Percentiles rank a stretch among this genome's conserved stretches.
These are phyloP conservation scores for Phalacrocorax brasilianus DNA, from an alignment of 2,113 vertebrate genomes.

Conservation along the genomic window DNA sequence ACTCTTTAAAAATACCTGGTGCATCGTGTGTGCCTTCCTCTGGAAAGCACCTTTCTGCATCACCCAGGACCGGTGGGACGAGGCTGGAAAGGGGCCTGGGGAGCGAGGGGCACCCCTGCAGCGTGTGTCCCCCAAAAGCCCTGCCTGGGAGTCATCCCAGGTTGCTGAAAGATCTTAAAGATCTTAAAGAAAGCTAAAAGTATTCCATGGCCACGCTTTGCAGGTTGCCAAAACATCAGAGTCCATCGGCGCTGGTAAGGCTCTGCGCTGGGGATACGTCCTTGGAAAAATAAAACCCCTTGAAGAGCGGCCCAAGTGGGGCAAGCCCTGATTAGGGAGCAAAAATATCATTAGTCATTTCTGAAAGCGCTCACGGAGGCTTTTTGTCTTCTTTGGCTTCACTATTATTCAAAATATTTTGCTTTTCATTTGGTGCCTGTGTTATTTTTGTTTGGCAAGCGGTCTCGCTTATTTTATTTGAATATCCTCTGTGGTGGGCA, in stretches of 20 bases:
- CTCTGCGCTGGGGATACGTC: not conserved
- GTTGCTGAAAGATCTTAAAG: not conserved
- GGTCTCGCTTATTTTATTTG: not conserved
- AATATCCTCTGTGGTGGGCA: not conserved
- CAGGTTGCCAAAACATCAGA: rapidly evolving
- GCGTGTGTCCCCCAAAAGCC: not conserved
- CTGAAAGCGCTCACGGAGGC: not conserved
- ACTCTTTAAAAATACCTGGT: not conserved
- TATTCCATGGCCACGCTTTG: rapidly evolving
- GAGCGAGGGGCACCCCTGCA: not conserved
- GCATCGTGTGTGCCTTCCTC: not conserved
- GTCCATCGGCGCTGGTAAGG: not conserved
- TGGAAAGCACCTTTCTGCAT: not conserved
- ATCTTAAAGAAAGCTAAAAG: too few species aligned
- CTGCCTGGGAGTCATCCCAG: not conserved
- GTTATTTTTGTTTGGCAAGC: not conserved
- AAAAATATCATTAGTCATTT: not conserved
- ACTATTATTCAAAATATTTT: slow-evolving; percentile 19
- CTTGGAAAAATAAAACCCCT: not conserved
- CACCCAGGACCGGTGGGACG: not conserved
- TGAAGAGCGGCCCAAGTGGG: not conserved
- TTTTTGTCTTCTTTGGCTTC: not conserved
- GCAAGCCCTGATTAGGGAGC: not conserved
- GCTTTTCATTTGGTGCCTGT: not conserved
- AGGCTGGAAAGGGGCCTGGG: not conserved